Evolutionary conservation across 2,888 invertebrate species (phyloP).

Genomic region (Leptarthrus brevirostris): DNA sequence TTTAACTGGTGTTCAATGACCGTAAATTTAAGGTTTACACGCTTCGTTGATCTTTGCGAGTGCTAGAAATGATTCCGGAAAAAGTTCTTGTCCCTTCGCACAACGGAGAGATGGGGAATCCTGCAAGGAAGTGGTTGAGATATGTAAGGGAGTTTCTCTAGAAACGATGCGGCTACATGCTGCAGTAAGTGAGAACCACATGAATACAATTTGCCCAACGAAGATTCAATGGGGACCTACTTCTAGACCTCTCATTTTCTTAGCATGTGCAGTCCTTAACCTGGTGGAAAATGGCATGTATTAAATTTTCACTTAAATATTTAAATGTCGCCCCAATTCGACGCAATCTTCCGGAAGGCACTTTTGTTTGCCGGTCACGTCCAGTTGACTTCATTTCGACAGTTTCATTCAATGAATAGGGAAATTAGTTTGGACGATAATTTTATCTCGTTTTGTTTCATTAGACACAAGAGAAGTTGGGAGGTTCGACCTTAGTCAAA

Average conservation of each 20-base stretch:
- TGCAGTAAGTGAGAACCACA: not conserved
- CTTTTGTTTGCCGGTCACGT: slow-evolving; percentile 30
- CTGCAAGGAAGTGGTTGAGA: not conserved
- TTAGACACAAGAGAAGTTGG: not conserved
- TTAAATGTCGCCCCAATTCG: not conserved
- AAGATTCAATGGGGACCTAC: not conserved
- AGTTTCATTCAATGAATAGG: slow-evolving; percentile 35
- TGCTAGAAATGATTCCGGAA: slow-evolving; percentile 25
- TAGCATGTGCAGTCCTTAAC: slow-evolving; percentile 38
- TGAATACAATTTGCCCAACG: slow-evolving; percentile 2
- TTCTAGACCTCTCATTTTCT: slow-evolving; percentile 11
- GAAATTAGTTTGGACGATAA: slow-evolving; percentile 14
- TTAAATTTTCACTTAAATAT: slow-evolving; percentile 27
- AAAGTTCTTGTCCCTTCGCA: not conserved
- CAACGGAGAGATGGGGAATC: not conserved
- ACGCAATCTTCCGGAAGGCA: not conserved
- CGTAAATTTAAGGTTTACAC: slow-evolving; percentile 52
- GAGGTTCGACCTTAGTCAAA: not conserved
- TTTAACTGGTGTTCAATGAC: slow-evolving; percentile 52
- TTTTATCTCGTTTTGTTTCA: slow-evolving; percentile 25
- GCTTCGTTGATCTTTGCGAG: slow-evolving; percentile 48
- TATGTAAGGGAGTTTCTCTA: slow-evolving; percentile 12
- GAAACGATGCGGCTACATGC: not conserved
- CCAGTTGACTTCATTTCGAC: slow-evolving; percentile 19
- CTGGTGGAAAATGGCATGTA: slow-evolving; percentile 16